Evolutionary conservation across 2,888 invertebrate genomes (phyloP), one percentile per base, ranked within the genome.

Genomic region (Drosophila cognata): DNA sequence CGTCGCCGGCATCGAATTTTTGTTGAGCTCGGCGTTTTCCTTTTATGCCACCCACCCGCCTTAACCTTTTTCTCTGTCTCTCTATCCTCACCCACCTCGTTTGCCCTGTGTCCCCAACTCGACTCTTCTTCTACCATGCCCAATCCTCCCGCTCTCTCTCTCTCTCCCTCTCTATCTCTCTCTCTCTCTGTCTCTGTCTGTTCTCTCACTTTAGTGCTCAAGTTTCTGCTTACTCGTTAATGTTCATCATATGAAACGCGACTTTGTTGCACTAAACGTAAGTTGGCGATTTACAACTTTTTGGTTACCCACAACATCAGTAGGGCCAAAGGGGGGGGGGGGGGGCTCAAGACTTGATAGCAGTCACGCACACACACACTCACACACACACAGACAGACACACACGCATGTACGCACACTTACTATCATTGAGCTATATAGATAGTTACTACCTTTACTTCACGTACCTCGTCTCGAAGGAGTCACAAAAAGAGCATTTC

Each of bases 181-280:
- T 1, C 11, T 6, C 11, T 16, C 18, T 4, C 35, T 13, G n/a
- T 5, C 18, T 36, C 35, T 25, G 7, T 28, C 51, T 36, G 36
- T 13, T 31, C 41, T 41, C 25, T 2, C 16, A 35, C 50, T 28
- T 57, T 38, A 7, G n/a, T 51, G 28, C 59, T 63, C 60, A 61
- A 69, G 50, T 61, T 68, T 63, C 68, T 78, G 72, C 80, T 82
- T 58, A 56, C 67, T 65, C 75, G 81, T 82, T 85, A 79, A 84
- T 75, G 83, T 77, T 76, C 69, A 61, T 81, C 80, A 81, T 74
- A 71, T 74, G 84, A 84, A 79, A 73, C 72, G 87, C 85, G 79
- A 85, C 84, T 81, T 82, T 85, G 84, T 85, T 86, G 84, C 84
- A 85, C 79, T 79, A 84, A 86, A 72, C 80, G 73, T 72, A 82